A percentile compares a stretch with the other conserved stretches of the same genome.
These are phyloP conservation scores for Ianthella basta DNA, from an alignment of 37 sponge, comb jelly and placozoan genomes.

Conservation along the genomic window DNA sequence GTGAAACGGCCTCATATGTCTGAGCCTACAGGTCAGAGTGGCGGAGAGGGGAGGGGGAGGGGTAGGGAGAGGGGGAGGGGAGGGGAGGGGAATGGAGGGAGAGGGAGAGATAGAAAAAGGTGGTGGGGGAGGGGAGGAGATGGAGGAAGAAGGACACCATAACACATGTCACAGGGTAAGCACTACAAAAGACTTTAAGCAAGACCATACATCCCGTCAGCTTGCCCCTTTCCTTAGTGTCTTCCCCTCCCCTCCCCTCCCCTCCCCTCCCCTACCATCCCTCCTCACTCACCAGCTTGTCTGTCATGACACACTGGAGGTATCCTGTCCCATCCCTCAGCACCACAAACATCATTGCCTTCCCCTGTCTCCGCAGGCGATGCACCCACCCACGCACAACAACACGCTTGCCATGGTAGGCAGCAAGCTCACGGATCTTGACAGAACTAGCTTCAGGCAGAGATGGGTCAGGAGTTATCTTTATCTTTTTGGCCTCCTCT, in stretches of 20 bases:
- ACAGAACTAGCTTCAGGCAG: constrained; percentile 72
- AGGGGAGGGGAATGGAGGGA: too few relatives aligned
- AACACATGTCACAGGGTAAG: not conserved
- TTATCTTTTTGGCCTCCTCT: constrained; percentile 84
- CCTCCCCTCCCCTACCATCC: too few relatives aligned
- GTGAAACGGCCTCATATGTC: constrained; percentile 85
- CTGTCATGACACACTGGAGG: constrained; percentile 89
- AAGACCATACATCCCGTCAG: not conserved
- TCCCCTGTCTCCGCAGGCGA: constrained; percentile 86
- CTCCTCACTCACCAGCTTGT: constrained; percentile 64
- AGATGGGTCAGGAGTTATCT: constrained; percentile 71
- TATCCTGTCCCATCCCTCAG: constrained; percentile 97
- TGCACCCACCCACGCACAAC: constrained; percentile 94
- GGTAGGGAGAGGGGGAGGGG: too few relatives aligned
- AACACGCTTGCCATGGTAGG: constrained; percentile 56
- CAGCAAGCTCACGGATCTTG: constrained; percentile 68
- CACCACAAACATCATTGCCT: constrained; percentile 82
- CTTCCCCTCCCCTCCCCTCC: too few relatives aligned
- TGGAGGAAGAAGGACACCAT: too few relatives aligned
- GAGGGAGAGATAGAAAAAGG: too few relatives aligned
- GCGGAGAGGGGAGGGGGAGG: not conserved
- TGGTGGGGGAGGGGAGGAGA: too few relatives aligned
- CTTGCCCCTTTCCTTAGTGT: not conserved
- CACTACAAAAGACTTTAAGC: not conserved
- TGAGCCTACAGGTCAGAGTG: constrained; percentile 54